phyloP scores from a whole-genome alignment of 2,113 vertebrate species.

The Ariopsis seemanni region DNA sequence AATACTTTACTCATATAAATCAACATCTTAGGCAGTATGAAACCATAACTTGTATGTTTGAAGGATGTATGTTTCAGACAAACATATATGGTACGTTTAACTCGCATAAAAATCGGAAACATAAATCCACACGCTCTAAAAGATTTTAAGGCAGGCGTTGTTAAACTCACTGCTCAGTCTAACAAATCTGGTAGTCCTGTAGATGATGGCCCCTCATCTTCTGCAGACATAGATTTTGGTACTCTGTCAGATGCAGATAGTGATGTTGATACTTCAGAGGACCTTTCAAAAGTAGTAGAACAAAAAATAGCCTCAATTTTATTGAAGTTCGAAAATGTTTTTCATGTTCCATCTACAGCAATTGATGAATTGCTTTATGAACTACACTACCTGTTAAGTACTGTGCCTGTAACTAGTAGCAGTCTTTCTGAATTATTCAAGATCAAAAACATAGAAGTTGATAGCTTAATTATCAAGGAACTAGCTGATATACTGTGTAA shows the following conservation, averaged over 20 bases:
- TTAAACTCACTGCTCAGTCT: conserved; percentile 20
- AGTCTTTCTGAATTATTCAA: conserved; percentile 28
- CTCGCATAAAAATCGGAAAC: conserved; percentile 32
- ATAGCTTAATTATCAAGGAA: conserved; percentile 30
- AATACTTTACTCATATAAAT: conserved; percentile 47
- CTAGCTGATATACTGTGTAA: conserved; percentile 16
- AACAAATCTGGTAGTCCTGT: background rate
- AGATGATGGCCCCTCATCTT: background rate
- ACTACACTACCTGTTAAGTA: conserved; percentile 20
- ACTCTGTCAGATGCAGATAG: background rate
- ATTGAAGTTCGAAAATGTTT: conserved; percentile 39
- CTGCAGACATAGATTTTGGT: background rate
- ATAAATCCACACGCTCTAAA: conserved; percentile 21
- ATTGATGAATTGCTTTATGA: conserved; percentile 37
- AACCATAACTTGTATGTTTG: conserved; percentile 52
- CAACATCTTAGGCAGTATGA: conserved; percentile 46
- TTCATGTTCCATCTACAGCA: conserved; percentile 27
- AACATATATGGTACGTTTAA: conserved; percentile 52
- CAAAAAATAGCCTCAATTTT: conserved; percentile 24
- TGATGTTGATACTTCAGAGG: conserved; percentile 7
- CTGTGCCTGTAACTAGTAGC: conserved; percentile 17
- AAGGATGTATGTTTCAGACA: conserved; percentile 40
- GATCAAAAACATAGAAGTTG: conserved; percentile 6
- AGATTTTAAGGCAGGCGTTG: conserved; percentile 44
- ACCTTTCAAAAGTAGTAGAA: conserved; percentile 3